Base-by-base conservation (phyloP, 2,797 vertebrate species). In the Cyprinella venusta region DNA sequence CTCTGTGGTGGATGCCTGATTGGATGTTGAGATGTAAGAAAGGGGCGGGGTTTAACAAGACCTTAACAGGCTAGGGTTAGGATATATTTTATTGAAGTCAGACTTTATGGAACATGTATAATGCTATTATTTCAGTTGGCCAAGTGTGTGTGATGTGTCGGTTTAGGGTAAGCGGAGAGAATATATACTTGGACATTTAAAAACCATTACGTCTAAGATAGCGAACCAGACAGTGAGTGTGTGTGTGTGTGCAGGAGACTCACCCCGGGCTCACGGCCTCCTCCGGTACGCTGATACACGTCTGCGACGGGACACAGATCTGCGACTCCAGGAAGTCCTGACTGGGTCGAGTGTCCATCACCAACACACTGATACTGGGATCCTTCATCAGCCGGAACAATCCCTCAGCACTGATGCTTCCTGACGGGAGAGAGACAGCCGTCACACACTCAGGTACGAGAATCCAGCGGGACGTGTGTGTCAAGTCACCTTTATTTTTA, bases 221-320 rank as follows among this genome's bases (percentile, higher is more conserved):
- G 38, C 38, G 8, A 40, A 40, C 40, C 9, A 42, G 9, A 10
- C 33, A 33, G 38, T 38, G 36, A 30, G 26, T 38, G 33, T 1
- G 6, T 56, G n/a, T 30, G 26, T 61, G 38, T 50, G 77, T 15
- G 69, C 5, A 15, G 2, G 15, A 7, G n/a, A 6, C 12, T 88
- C 92, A 99, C 98, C 98, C 98, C 72, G 98, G 97, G 77, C 83
- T 95, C 86, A 99, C 90, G 72, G 97, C 95, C 91, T 99, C 98
- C 88, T 98, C 96, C 76, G 98, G 97, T 79, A 99, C 95, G 5
- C 95, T 97, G 91, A 99, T 92, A 80, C 91, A 94, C 69, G 26
- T 91, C 88, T 94, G 93, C 24, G 85, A 77, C 24, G 96, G 95
- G 84, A 95, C 91, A 85, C 91, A 92, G 88, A 99, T 97, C 88